Base-by-base conservation (phyloP, 2,888 invertebrate species). In the Acanthococcus lagerstroemiae region DNA sequence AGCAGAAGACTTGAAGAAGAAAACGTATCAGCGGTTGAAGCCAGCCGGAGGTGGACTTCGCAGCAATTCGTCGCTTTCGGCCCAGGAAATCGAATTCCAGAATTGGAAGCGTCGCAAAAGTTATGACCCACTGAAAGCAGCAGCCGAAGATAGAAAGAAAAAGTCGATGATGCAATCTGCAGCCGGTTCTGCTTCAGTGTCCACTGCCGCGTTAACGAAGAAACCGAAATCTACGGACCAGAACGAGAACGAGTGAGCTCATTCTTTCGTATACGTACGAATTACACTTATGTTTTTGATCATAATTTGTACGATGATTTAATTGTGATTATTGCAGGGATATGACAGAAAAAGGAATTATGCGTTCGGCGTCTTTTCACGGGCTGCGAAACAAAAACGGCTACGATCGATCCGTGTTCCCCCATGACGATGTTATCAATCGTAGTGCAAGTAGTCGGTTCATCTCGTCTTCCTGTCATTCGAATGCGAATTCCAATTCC, bases 61-160 rank as follows among this genome's bases (percentile, higher is more conserved):
- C 21, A 52, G 52, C 15, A 52, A 22, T 73, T 87, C 87, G 26
- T 85, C 86, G 0, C 77, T 87, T 4, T 85, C 86, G 0, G 80
- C 85, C 52, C 84, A 87, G 76, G 92, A 93, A 76, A 84, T 86
- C 7, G 89, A 91, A 74, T 85, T 92, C 80, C 92, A 92, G 76
- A 95, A 95, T 79, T 96, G 95, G 95, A 91, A 94, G 75, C 82
- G 95, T 67, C 81, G 96, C 69, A 95, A 95, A 73, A 92, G 90
- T 72, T 96, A 96, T 77, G 94, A 96, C 79, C 95, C 95, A 26
- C 86, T 91, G 83, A 90, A 88, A 76, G 91, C 95, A 0, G 95
- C 94, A 0, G 90, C 90, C 21, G 91, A 93, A 75, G 93, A 88
- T 24, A 85, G 83, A 73, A 83, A 82, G 73, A 84, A 83, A 61